Evolutionary conservation across 2,113 vertebrate genomes (phyloP).

Genomic region (Myiozetetes cayanensis): DNA sequence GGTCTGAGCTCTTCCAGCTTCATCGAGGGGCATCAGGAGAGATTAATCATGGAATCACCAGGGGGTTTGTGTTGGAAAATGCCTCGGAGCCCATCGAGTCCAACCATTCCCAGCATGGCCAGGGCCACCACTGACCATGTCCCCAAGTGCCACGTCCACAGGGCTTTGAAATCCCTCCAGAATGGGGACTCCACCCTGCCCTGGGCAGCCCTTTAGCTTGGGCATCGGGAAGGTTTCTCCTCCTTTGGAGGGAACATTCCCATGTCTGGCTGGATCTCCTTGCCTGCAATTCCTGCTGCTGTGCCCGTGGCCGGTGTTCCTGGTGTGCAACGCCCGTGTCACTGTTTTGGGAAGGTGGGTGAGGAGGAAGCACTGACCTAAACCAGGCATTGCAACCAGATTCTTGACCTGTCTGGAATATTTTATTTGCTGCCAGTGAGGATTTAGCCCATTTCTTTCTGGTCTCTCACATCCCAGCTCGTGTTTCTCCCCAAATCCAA

Average conservation of each 20-base stretch:
- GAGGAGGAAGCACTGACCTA: not conserved
- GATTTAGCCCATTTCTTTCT: not conserved
- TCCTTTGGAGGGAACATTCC: not conserved
- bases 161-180: rapidly evolving
- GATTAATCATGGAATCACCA: not conserved
- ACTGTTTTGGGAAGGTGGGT: not conserved
- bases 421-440: no score
- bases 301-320: rapidly evolving
- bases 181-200: rapidly evolving
- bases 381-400: not conserved
- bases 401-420: not conserved
- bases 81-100: rapidly evolving
- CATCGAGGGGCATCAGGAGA: not conserved
- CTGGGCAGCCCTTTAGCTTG: not conserved
- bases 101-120: rapidly evolving
- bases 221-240: not conserved
- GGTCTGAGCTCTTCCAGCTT: not conserved
- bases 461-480: not conserved
- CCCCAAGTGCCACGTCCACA: not conserved
- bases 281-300: not conserved
- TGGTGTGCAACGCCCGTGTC: rapidly evolving
- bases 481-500: rapidly evolving
- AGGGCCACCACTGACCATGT: not conserved
- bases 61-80: not conserved
- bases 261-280: not conserved